Percentiles rank a stretch among this genome's conserved stretches.
Evolutionary conservation across 2,888 invertebrate genomes (phyloP).

Genomic region (Luperina nickerlii): DNA sequence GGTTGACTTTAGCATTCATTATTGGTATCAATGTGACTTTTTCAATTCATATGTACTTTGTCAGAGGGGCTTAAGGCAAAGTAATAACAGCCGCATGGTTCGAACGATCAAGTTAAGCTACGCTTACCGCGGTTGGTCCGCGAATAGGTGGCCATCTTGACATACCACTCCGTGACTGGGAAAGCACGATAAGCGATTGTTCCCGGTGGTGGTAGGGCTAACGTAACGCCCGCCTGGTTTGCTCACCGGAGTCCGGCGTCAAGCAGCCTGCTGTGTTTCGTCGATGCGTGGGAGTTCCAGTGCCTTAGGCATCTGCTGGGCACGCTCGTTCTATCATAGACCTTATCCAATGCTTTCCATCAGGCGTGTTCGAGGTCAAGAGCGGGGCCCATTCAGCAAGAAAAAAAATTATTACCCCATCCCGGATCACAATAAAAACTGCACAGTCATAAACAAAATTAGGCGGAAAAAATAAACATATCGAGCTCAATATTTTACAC

Average conservation of each 20-base stretch:
- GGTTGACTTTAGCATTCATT: background rate
- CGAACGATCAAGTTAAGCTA: background rate
- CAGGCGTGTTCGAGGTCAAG: no score
- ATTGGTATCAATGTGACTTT: background rate
- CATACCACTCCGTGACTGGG: background rate
- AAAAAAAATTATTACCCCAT: background rate
- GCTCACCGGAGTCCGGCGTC: no score
- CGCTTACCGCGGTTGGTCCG: background rate
- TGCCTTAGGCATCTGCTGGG: no score
- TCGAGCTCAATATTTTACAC: slow-evolving; percentile 46
- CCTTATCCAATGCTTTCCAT: no score
- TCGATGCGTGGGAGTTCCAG: no score
- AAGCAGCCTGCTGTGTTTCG: no score
- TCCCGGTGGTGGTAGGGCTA: no score
- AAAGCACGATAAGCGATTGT: background rate
- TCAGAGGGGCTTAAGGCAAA: background rate
- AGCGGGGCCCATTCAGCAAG: no score
- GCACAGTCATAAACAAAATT: slow-evolving; percentile 37
- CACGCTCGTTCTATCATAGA: no score
- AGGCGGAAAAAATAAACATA: slow-evolving; percentile 10
- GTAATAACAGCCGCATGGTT: background rate
- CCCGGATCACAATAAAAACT: slow-evolving; percentile 10
- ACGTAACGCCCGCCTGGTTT: no score
- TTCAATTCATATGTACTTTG: background rate
- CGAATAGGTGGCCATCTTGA: background rate